phyloP scores from a whole-genome alignment of 1,140 invertebrate genomes.

The Leptoteleia sp. region DNA sequence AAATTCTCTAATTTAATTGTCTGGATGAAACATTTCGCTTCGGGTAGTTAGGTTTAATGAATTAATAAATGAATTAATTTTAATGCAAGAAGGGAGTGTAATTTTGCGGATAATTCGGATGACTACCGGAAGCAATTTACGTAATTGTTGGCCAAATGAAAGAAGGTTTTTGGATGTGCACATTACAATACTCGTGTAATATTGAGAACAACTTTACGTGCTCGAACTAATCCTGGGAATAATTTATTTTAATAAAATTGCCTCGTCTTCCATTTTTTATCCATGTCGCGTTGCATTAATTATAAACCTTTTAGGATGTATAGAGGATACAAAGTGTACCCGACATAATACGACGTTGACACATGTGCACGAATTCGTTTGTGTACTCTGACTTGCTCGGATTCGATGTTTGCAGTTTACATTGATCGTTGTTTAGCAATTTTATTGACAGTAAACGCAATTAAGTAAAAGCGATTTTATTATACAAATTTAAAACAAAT shows the following conservation, averaged over 20 bases:
- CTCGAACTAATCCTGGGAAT: neutral
- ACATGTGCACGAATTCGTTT: neutral
- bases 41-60: neutral
- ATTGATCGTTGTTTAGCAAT: neutral
- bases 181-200: neutral
- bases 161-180: neutral
- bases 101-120: neutral
- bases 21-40: neutral
- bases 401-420: neutral
- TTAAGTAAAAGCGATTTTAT: too few relatives aligned
- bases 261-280: too few relatives aligned
- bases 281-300: neutral
- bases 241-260: constrained; percentile 3
- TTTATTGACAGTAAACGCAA: too few relatives aligned
- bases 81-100: neutral
- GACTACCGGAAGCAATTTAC: neutral
- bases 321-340: neutral
- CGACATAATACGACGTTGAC: neutral
- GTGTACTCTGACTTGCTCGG: neutral
- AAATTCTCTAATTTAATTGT: neutral
- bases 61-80: neutral
- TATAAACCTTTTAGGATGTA: neutral
- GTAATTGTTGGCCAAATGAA: neutral
- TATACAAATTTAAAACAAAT: too few relatives aligned
- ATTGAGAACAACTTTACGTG: neutral